These are phyloP conservation scores for Coenobita brevimanus DNA, from an alignment of 1,140 invertebrate species.

Conservation along the genomic window DNA sequence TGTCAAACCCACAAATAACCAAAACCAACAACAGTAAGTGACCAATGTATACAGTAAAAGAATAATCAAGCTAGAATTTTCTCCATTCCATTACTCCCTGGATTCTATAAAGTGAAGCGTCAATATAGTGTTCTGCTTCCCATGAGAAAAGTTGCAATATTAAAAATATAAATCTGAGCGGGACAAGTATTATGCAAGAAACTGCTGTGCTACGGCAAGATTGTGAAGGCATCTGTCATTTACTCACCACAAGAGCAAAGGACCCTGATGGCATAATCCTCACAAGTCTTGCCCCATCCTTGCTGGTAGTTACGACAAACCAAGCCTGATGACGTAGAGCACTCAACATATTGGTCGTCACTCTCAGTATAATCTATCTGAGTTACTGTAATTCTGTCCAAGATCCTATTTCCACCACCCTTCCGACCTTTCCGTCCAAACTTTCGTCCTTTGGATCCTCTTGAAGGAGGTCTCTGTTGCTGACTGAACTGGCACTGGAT, in stretches of 20 bases:
- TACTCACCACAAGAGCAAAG: slow-evolving; percentile 72
- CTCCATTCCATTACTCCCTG: too few species aligned
- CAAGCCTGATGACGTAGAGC: slow-evolving; percentile 65
- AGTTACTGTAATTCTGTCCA: slow-evolving; percentile 29
- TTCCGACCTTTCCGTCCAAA: slow-evolving; percentile 43
- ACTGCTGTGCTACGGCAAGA: too few species aligned
- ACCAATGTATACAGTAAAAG: too few species aligned
- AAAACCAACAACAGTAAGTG: too few species aligned
- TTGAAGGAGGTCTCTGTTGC: neutral
- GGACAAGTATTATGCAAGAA: too few species aligned
- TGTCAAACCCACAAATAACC: too few species aligned
- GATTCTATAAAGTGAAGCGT: too few species aligned
- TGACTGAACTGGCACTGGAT: slow-evolving; percentile 70
- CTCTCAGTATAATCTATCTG: slow-evolving; percentile 34
- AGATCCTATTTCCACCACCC: neutral
- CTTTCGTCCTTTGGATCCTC: slow-evolving; percentile 16
- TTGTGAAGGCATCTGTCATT: too few species aligned
- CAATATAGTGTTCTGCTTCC: too few species aligned
- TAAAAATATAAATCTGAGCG: too few species aligned
- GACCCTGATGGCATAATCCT: slow-evolving; percentile 74
- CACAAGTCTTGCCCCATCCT: slow-evolving; percentile 70
- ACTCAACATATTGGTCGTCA: slow-evolving; percentile 67
- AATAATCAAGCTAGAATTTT: too few species aligned
- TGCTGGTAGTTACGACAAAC: slow-evolving; percentile 61
- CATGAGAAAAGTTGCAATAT: too few species aligned